A percentile compares a stretch with the other conserved stretches of the same genome.
Evolutionary conservation across 2,888 invertebrate genomes (phyloP).

Genomic region (Agriopis leucophaearia): DNA sequence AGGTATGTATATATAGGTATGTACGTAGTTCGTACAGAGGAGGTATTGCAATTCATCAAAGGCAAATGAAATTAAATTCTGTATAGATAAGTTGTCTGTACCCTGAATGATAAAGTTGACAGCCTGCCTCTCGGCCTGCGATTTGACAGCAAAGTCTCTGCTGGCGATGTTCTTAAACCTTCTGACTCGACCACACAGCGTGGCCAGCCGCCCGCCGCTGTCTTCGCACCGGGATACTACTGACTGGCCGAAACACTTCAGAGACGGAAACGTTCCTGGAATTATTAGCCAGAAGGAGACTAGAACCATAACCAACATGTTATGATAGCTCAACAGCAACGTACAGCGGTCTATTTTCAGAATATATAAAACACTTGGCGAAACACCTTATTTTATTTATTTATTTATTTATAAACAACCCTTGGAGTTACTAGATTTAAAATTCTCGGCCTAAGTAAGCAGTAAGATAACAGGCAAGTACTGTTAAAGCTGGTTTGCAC

Average conservation of each 20-base stretch:
- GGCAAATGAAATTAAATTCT: no score
- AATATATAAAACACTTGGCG: not conserved
- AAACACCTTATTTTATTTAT: no score
- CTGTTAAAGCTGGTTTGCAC: constrained; percentile 73
- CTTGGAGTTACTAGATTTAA: no score
- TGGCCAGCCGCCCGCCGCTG: constrained; percentile 60
- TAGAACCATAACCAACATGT: no score
- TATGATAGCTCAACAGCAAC: not conserved
- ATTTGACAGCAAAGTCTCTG: constrained; percentile 51
- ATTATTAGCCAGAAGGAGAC: not conserved
- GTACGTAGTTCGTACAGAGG: no score
- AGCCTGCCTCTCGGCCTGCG: constrained; percentile 78
- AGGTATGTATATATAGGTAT: no score
- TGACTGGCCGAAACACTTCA: constrained; percentile 67
- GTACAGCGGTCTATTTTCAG: no score
- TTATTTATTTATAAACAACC: no score
- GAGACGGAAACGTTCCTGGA: constrained; percentile 74
- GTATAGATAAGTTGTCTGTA: constrained; percentile 33
- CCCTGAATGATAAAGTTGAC: constrained; percentile 83
- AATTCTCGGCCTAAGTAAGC: no score
- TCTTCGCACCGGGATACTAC: constrained; percentile 61
- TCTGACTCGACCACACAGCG: constrained; percentile 68
- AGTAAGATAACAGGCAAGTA: constrained; percentile 43
- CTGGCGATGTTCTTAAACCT: constrained; percentile 57
- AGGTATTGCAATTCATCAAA: no score